phyloP scores from a whole-genome alignment of 2,797 vertebrate species.

The Sylvilagus floridanus region DNA sequence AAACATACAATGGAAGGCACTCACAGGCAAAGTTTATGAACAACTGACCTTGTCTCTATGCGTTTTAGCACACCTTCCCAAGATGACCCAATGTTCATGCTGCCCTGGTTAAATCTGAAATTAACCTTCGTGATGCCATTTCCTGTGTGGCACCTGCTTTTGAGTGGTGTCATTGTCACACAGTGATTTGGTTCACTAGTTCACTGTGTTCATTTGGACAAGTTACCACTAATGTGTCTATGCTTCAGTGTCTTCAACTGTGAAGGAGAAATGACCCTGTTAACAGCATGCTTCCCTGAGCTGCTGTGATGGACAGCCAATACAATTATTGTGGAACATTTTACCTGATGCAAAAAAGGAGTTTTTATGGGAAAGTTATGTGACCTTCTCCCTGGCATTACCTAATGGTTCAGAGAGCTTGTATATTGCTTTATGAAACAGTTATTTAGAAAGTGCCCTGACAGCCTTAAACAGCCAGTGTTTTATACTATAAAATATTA shows the following conservation, averaged over 20 bases:
- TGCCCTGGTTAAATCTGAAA: conserved; percentile 66
- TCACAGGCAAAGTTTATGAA: conserved; percentile 66
- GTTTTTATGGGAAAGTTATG: conserved; percentile 66
- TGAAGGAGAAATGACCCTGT: conserved; percentile 76
- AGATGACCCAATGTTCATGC: conserved; percentile 59
- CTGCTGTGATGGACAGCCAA: conserved; percentile 71
- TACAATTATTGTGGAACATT: conserved; percentile 68
- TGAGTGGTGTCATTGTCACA: conserved; percentile 67
- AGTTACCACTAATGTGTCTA: conserved; percentile 73
- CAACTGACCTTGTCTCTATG: conserved; percentile 72
- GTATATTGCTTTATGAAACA: conserved; percentile 71
- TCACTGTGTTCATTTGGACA: conserved; percentile 78
- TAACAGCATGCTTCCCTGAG: conserved; percentile 66
- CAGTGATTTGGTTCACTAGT: conserved; percentile 74
- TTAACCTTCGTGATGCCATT: conserved; percentile 77
- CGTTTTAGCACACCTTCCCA: conserved; percentile 72
- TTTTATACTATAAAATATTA: conserved; percentile 64
- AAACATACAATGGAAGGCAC: conserved; percentile 32
- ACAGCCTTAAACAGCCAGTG: conserved; percentile 57
- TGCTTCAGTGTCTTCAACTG: conserved; percentile 63
- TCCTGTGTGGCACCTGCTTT: conserved; percentile 67
- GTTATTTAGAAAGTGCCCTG: conserved; percentile 67
- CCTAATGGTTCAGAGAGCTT: conserved; percentile 61
- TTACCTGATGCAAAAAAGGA: conserved; percentile 71
- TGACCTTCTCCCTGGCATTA: conserved; percentile 60